These are phyloP conservation scores for Odontamblyopus rebecca DNA, from an alignment of 2,797 vertebrate genomes.

Conservation along the genomic window DNA sequence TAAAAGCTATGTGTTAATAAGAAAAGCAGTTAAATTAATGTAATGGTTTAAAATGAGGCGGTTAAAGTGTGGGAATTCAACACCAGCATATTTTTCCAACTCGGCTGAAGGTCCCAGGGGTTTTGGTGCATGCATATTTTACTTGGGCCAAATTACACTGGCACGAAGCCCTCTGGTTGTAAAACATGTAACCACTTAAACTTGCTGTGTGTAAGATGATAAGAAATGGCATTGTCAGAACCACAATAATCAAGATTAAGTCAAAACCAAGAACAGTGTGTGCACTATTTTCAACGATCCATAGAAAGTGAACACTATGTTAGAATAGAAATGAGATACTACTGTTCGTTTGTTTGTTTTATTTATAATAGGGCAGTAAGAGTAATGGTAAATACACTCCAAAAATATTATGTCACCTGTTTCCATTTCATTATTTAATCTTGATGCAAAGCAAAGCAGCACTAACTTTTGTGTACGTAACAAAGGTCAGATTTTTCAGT, in stretches of 20 bases:
- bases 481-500: too few relatives aligned
- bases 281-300: background rate
- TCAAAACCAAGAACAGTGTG: background rate
- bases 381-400: too few relatives aligned
- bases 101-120: background rate
- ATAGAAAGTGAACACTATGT: background rate
- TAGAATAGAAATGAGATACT: too few relatives aligned
- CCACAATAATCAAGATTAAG: conserved; percentile 3
- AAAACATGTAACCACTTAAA: conserved; percentile 5
- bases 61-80: conserved; percentile 17
- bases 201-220: background rate
- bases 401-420: too few relatives aligned
- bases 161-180: conserved; percentile 4
- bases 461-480: too few relatives aligned
- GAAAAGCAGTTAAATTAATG: conserved; percentile 10
- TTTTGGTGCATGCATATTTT: background rate
- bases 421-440: too few relatives aligned
- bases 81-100: background rate
- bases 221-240: background rate
- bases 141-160: conserved; percentile 9
- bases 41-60: conserved; percentile 27
- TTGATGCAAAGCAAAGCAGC: too few relatives aligned
- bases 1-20: conserved; percentile 8
- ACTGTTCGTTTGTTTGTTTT: too few relatives aligned
- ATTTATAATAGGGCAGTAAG: too few relatives aligned